Evolutionary conservation across 1,140 invertebrate genomes (phyloP).

Genomic region (Chrysomallon squamiferum): DNA sequence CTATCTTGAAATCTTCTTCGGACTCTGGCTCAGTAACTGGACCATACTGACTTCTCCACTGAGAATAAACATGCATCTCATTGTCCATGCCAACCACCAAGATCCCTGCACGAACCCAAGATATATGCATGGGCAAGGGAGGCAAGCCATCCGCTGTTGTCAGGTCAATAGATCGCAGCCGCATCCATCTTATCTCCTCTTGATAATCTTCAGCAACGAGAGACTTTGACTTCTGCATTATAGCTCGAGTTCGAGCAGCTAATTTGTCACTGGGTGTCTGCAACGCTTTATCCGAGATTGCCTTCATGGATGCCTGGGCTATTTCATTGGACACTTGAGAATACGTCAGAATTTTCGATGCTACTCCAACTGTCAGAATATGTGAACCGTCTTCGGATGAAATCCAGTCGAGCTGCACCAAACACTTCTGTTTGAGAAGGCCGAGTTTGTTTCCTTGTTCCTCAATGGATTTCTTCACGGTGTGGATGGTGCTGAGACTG

Average conservation of each 20-base stretch:
- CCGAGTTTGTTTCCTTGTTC: constrained; percentile 68
- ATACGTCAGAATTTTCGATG: constrained; percentile 76
- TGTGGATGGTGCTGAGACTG: constrained; percentile 90
- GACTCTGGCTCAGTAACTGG: neutral
- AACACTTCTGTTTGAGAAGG: constrained; percentile 63
- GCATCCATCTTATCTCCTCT: constrained; percentile 84
- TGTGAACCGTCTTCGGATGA: constrained; percentile 98
- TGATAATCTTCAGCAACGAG: constrained; percentile 51
- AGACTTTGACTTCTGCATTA: constrained; percentile 57
- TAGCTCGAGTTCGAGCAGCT: constrained; percentile 27
- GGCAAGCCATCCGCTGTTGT: constrained; percentile 94
- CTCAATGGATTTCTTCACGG: constrained; percentile 84
- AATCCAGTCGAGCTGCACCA: constrained; percentile 97
- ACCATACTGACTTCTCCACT: constrained; percentile 73
- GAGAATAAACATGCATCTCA: constrained; percentile 99
- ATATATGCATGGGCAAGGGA: constrained; percentile 96
- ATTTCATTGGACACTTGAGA: constrained; percentile 59
- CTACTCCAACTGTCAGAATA: constrained; percentile 94
- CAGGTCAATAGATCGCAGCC: constrained; percentile 87
- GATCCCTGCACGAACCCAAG: constrained; percentile 97
- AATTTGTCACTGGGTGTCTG: constrained; percentile 10
- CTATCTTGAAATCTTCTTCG: constrained; percentile 44
- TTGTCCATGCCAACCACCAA: constrained; percentile 99
- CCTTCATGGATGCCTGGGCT: constrained; percentile 46
- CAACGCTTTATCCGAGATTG: constrained; percentile 10